phyloP scores from a whole-genome alignment of 2,113 vertebrate genomes.

The Xenopus tropicalis region DNA sequence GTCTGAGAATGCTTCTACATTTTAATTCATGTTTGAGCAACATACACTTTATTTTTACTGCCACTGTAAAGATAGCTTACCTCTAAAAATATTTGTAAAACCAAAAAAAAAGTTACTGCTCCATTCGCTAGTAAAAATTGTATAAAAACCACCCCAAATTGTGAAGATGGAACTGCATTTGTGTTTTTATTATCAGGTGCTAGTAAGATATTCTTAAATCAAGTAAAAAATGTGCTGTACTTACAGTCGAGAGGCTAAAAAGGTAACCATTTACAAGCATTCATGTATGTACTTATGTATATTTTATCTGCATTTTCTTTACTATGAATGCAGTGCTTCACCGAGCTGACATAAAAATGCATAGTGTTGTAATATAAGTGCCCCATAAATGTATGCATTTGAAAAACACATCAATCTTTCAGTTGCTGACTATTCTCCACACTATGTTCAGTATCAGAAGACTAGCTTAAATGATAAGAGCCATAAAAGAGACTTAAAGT shows the following conservation, averaged over 20 bases:
- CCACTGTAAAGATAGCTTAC: too few relatives aligned
- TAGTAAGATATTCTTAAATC: conserved; percentile 2
- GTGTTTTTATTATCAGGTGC: neutral
- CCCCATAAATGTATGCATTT: neutral
- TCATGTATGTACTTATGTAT: conserved; percentile 1
- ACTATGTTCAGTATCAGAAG: too few relatives aligned
- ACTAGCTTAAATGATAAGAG: too few relatives aligned
- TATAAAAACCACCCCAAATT: too few relatives aligned
- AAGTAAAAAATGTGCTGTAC: neutral
- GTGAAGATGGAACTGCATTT: neutral
- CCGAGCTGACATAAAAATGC: neutral
- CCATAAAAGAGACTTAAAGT: too few relatives aligned
- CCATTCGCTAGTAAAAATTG: too few relatives aligned
- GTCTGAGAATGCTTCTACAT: too few relatives aligned
- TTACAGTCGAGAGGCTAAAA: neutral
- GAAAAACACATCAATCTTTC: neutral
- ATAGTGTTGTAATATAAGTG: neutral
- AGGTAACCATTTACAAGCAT: neutral
- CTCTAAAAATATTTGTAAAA: neutral
- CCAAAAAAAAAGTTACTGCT: too few relatives aligned
- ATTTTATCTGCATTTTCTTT: neutral
- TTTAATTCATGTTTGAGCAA: too few relatives aligned
- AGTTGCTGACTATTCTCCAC: neutral
- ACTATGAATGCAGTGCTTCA: neutral
- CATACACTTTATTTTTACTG: too few relatives aligned